Conservation (phyloP, 2,797 vertebrate genomes). For the Scyliorhinus canicula region DNA sequence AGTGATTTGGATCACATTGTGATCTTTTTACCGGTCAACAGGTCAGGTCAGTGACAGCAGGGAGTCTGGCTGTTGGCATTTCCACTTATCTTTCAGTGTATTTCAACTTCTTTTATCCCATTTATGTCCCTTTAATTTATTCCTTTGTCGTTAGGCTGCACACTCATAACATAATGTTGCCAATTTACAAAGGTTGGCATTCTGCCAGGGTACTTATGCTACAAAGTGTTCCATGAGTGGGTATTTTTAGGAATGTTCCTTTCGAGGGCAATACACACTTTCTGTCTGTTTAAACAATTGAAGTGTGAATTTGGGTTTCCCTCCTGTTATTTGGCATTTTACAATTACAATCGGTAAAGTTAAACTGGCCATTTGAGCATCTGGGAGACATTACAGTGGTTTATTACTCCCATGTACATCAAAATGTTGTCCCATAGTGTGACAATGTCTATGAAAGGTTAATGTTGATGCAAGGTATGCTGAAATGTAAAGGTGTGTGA, state of each 20-base stretch:
- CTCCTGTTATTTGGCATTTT: neutral
- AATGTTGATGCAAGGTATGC: neutral
- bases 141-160: neutral
- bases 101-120: neutral
- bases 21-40: neutral
- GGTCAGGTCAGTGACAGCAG: conserved; percentile 6
- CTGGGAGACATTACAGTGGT: neutral
- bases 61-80: conserved; percentile 2
- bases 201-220: neutral
- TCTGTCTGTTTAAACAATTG: neutral
- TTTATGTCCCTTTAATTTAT: neutral
- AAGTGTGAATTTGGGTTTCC: neutral
- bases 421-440: neutral
- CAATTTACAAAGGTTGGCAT: neutral
- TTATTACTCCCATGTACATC: neutral
- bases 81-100: neutral
- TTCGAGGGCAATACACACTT: neutral
- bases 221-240: neutral
- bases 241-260: neutral
- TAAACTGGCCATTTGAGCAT: neutral
- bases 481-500: neutral
- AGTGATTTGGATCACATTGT: neutral
- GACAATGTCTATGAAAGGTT: neutral
- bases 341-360: neutral
- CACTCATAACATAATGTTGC: neutral